Evolutionary conservation across 2,113 vertebrate species (phyloP).

Genomic region (Lagopus muta): DNA sequence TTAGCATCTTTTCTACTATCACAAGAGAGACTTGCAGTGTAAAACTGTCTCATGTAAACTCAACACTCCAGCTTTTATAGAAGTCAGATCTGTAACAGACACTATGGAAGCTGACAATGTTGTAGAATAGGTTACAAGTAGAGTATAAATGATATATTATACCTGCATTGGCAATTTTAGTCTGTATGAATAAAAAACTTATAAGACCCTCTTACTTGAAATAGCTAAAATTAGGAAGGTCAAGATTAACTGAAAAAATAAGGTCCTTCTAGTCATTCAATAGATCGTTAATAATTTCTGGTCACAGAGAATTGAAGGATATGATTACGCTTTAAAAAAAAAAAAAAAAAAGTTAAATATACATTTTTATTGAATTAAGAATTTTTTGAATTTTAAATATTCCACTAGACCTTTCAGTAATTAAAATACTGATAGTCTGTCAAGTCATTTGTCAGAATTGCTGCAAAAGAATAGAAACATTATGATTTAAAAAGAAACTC

Average conservation of each 20-base stretch:
- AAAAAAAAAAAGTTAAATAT: too few relatives aligned
- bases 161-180: not conserved
- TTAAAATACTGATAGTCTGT: not conserved
- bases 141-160: not conserved
- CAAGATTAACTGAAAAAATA: not conserved
- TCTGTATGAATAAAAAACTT: not conserved
- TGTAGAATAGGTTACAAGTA: not conserved
- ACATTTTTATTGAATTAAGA: not conserved
- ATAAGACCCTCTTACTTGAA: not conserved
- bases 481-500: not conserved
- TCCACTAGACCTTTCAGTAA: not conserved
- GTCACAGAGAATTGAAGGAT: too few relatives aligned
- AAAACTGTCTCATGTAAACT: not conserved
- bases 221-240: not conserved
- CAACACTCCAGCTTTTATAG: not conserved
- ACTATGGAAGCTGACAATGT: not conserved
- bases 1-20: not conserved
- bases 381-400: not conserved
- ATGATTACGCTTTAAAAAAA: too few relatives aligned
- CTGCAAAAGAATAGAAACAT: not conserved
- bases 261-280: not conserved
- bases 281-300: not conserved
- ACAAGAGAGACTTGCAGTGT: not conserved
- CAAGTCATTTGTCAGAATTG: fast-evolving
- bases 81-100: not conserved